Percentiles rank a stretch among this genome's conserved stretches.
These are phyloP conservation scores for Puma concolor DNA, from an alignment of 2,113 vertebrate genomes.

Conservation along the genomic window DNA sequence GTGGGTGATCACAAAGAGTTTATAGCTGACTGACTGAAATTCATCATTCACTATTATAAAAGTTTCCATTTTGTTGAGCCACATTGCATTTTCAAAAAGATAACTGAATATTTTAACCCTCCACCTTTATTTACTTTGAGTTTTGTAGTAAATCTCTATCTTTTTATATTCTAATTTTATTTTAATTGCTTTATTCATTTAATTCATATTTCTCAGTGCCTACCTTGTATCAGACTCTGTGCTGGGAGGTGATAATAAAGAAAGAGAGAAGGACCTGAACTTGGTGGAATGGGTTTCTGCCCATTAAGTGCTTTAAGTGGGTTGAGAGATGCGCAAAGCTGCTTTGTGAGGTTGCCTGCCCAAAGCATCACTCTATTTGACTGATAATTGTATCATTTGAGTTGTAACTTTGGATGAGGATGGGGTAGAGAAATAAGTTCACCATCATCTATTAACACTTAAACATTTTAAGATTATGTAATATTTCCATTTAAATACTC, in stretches of 20 bases:
- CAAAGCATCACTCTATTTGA: neutral
- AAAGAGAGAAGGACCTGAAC: neutral
- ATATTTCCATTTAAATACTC: neutral
- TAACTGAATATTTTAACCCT: conserved; percentile 34
- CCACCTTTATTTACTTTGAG: neutral
- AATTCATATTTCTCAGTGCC: neutral
- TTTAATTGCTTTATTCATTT: neutral
- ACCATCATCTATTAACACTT: neutral
- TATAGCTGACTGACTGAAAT: neutral
- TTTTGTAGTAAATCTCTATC: neutral
- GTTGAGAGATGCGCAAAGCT: neutral
- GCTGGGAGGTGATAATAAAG: neutral
- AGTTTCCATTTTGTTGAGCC: neutral
- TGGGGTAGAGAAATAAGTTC: neutral
- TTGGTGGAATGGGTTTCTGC: neutral
- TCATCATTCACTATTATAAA: neutral
- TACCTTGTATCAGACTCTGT: neutral
- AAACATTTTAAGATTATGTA: neutral
- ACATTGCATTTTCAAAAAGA: neutral
- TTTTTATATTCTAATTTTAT: conserved; percentile 10
- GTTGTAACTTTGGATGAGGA: neutral
- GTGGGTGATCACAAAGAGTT: neutral
- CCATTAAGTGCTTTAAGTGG: neutral
- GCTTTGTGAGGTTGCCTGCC: neutral
- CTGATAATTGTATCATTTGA: neutral